Evolutionary conservation across 1,140 invertebrate species (phyloP).

Genomic region (Argopecten irradians): DNA sequence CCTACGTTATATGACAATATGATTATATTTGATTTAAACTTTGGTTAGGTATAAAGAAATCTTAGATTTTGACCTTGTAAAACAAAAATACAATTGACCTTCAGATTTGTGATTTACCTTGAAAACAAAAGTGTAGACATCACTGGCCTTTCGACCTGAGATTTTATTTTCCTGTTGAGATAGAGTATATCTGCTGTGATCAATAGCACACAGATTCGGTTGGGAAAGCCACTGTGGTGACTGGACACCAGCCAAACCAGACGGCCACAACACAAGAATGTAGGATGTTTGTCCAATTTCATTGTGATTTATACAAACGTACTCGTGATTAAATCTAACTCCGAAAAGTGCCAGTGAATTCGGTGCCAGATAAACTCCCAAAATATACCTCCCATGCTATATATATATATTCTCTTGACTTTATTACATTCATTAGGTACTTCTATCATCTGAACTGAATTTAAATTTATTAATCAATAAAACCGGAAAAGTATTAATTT

Average conservation of each 20-base stretch:
- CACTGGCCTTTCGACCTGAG: neutral
- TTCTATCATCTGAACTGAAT: no score
- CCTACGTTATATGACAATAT: no score
- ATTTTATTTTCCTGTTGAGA: neutral
- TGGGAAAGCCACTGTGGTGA: neutral
- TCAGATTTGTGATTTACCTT: neutral
- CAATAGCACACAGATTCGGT: neutral
- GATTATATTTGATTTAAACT: no score
- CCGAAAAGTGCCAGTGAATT: neutral
- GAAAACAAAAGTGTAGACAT: neutral
- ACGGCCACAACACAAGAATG: neutral
- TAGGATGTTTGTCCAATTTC: constrained; percentile 21
- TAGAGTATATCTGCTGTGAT: neutral
- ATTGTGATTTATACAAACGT: neutral
- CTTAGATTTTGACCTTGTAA: neutral
- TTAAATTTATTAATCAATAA: no score
- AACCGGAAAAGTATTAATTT: no score
- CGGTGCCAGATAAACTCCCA: neutral
- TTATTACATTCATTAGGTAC: neutral
- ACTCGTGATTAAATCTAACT: neutral
- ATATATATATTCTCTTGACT: no score
- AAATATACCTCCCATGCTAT: neutral
- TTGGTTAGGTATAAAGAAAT: no score
- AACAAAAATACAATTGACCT: constrained; percentile 7
- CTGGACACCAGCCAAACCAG: neutral